Evolutionary conservation across 2,888 invertebrate species (phyloP), one percentile per base, ranked within the genome.

Genomic region (Marasmarcha lunaedactyla): DNA sequence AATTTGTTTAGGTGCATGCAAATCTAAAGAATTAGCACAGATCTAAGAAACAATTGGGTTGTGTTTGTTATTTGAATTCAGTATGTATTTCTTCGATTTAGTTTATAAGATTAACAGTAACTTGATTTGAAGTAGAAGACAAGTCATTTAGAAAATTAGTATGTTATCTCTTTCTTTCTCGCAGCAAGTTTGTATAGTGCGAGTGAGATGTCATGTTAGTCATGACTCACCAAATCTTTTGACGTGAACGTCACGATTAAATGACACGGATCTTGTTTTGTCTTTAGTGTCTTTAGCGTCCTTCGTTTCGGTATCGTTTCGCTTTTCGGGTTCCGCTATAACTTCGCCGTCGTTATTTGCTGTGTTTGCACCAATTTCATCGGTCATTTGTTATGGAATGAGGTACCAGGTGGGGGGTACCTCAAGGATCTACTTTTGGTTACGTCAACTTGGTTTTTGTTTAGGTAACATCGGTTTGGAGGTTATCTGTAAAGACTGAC

Each of bases 161-260:
- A 30, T 4, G 11, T 30, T 30, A 30, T 30, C 30, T 30, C 30
- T 9, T 30, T 30, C 30, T 30, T 30, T 30, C n/a, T 10, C 6
- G 10, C 30, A 30, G 6, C 3, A 4, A 10, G 4, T 30, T n/a
- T 11, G 9, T n/a, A 9, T 4, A 3, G 30, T 7, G 30, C 11
- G 30, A 30, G 30, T 11, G 30, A 30, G 30, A 30, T n/a, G 30
- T 11, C 30, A 30, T 39, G 34, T 35, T 39, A 39, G 35, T 35
- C 15, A 40, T 25, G 33, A 79, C 90, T 89, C 88, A 92, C 93
- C 92, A 85, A 93, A 93, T 85, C 93, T 86, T 81, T 94, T 94
- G 68, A 94, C 91, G 85, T 93, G 93, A 63, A 94, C 93, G 87
- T 93, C 93, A 77, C 92, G 88, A 87, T 94, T 93, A 87, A 94